Evolutionary conservation across 2,888 invertebrate genomes (phyloP).

Genomic region (Lordiphosa andalusiaca): DNA sequence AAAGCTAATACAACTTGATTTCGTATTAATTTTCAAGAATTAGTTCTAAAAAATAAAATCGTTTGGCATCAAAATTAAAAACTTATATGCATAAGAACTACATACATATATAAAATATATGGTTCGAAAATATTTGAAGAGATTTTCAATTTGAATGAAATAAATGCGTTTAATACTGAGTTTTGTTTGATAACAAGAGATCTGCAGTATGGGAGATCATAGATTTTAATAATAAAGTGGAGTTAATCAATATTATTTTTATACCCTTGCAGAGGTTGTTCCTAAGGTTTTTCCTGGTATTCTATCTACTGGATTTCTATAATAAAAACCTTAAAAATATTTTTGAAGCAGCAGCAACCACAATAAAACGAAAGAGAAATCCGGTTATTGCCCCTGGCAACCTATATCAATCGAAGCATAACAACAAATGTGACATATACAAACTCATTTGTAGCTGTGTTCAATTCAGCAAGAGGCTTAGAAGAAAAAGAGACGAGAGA

Average conservation of each 20-base stretch:
- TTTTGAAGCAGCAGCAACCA: too few relatives aligned
- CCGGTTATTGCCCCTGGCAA: too few relatives aligned
- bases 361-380: too few relatives aligned
- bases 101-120: conserved; percentile 9
- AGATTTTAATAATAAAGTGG: neutral
- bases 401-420: too few relatives aligned
- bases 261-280: too few relatives aligned
- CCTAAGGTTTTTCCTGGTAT: too few relatives aligned
- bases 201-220: conserved; percentile 4
- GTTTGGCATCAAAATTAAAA: conserved; percentile 43
- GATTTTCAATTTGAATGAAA: conserved; percentile 15
- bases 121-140: conserved; percentile 31
- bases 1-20: conserved; percentile 51
- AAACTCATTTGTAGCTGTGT: too few relatives aligned
- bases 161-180: conserved; percentile 11
- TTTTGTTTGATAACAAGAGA: conserved; percentile 9
- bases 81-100: conserved; percentile 31
- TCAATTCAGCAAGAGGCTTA: too few relatives aligned
- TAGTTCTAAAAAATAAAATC: conserved; percentile 44
- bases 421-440: too few relatives aligned
- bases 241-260: conserved; percentile 5
- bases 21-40: conserved; percentile 18
- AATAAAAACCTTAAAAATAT: too few relatives aligned
- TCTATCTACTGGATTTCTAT: too few relatives aligned
- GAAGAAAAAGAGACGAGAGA: too few relatives aligned